Evolutionary conservation across 35 echinoderm and acorn worm genomes (phyloP).

Genomic region (Eucidaris tribuloides): DNA sequence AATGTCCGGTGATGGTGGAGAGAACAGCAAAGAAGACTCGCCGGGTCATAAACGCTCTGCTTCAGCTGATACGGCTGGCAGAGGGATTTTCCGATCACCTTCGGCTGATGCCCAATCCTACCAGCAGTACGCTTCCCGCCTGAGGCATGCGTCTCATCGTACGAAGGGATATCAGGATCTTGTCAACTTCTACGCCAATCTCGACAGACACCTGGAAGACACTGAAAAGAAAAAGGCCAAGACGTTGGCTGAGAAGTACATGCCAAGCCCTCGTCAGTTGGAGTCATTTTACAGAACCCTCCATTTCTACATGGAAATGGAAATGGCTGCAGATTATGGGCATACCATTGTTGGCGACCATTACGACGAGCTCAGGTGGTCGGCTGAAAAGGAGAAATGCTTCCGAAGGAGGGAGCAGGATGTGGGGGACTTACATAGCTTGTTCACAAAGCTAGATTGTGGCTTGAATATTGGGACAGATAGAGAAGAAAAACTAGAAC

Average conservation of each 20-base stretch:
- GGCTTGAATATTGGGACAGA: slow-evolving; percentile 14
- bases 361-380: slow-evolving; percentile 25
- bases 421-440: slow-evolving; percentile 45
- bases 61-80: neutral
- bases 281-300: slow-evolving; percentile 48
- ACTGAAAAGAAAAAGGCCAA: slow-evolving; percentile 33
- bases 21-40: neutral
- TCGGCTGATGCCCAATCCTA: slow-evolving; percentile 47
- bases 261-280: slow-evolving; percentile 30
- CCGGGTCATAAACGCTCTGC: neutral
- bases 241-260: slow-evolving; percentile 43
- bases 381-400: slow-evolving; percentile 32
- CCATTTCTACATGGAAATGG: slow-evolving; percentile 54
- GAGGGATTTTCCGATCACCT: slow-evolving; percentile 40
- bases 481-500: slow-evolving; percentile 19
- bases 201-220: slow-evolving; percentile 37
- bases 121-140: slow-evolving; percentile 38
- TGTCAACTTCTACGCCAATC: slow-evolving; percentile 50
- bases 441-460: slow-evolving; percentile 45
- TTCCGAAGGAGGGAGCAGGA: slow-evolving; percentile 43
- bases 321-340: slow-evolving; percentile 27
- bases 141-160: slow-evolving; percentile 39
- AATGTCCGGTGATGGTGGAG: neutral
- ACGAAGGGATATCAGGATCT: slow-evolving; percentile 48
- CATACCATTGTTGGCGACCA: slow-evolving; percentile 20